These are phyloP conservation scores for Aphidius colemani DNA, from an alignment of 2,888 invertebrate genomes.

Conservation along the genomic window DNA sequence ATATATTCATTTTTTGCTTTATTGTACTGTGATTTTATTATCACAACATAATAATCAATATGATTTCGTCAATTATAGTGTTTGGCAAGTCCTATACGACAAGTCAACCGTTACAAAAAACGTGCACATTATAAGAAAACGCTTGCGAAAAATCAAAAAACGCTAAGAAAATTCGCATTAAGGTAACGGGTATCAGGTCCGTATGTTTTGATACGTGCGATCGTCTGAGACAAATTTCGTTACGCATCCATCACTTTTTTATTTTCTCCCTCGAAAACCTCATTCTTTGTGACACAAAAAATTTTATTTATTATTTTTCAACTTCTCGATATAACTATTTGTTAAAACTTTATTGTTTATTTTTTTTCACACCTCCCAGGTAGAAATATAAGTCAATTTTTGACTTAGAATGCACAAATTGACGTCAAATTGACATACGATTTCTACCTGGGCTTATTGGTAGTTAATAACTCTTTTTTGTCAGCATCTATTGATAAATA, in stretches of 20 bases:
- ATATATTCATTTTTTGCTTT: background rate
- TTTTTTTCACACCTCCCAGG: too few relatives aligned
- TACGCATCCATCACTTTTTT: conserved; percentile 26
- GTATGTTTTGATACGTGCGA: conserved; percentile 20
- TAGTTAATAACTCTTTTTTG: too few relatives aligned
- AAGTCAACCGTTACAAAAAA: conserved; percentile 54
- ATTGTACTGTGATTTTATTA: background rate
- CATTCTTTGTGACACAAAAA: background rate
- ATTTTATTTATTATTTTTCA: too few relatives aligned
- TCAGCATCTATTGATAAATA: too few relatives aligned
- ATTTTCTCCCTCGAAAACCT: background rate
- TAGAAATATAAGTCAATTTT: too few relatives aligned
- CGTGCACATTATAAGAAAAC: conserved; percentile 39
- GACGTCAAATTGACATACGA: too few relatives aligned
- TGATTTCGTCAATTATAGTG: background rate
- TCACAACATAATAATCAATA: background rate
- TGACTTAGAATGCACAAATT: too few relatives aligned
- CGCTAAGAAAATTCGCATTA: conserved; percentile 53
- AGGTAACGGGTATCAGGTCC: conserved; percentile 52
- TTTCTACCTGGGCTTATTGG: too few relatives aligned
- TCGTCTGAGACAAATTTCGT: conserved; percentile 27
- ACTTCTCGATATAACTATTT: too few relatives aligned
- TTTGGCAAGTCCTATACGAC: conserved; percentile 30
- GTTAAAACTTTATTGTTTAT: too few relatives aligned
- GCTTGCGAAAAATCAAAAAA: background rate